These are phyloP conservation scores for Zosterops borbonicus DNA, from an alignment of 2,113 vertebrate genomes.

Conservation along the genomic window DNA sequence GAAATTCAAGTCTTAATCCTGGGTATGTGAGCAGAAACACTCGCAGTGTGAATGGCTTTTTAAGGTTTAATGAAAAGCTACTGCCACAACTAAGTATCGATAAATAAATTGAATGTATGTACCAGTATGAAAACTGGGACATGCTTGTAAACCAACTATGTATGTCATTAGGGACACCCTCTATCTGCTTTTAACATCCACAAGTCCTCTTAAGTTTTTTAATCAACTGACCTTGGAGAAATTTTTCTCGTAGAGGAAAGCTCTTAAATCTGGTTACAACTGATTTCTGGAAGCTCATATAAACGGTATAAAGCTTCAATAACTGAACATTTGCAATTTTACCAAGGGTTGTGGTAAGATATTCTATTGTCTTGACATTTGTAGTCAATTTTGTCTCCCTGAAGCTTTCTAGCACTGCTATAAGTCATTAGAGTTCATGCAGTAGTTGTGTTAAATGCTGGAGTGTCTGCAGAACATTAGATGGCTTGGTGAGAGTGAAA, in stretches of 20 bases:
- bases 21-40: neutral
- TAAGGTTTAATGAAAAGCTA: neutral
- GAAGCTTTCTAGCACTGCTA: neutral
- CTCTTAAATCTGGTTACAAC: neutral
- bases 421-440: neutral
- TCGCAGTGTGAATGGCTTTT: neutral
- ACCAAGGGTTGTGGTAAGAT: neutral
- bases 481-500: neutral
- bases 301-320: neutral
- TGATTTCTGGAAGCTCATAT: neutral
- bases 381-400: neutral
- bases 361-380: neutral
- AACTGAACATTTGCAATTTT: neutral
- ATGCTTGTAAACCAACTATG: neutral
- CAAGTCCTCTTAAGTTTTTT: neutral
- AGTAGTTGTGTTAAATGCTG: neutral
- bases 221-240: neutral
- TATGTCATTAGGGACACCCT: neutral
- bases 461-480: neutral
- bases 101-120: neutral
- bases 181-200: neutral
- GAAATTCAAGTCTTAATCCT: neutral
- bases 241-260: neutral
- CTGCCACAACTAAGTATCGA: neutral
- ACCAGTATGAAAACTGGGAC: neutral